A percentile compares a stretch with the other conserved stretches of the same genome.
phyloP scores from a whole-genome alignment of 2,888 invertebrate genomes.

The Tyria jacobaeae region DNA sequence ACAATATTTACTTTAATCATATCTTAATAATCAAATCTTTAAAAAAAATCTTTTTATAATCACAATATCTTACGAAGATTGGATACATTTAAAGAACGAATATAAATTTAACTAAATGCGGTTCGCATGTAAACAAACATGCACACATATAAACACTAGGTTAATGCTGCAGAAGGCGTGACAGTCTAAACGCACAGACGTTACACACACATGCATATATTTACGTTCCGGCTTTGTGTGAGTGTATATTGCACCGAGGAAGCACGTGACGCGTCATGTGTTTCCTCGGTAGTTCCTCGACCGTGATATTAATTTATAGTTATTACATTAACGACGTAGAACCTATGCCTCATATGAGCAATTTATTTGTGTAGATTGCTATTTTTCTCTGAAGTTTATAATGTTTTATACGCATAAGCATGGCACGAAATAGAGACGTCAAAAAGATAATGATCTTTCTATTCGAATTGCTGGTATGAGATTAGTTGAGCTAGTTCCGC shows the following conservation, averaged over 20 bases:
- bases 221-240: slow-evolving; percentile 9
- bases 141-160: slow-evolving; percentile 15
- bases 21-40: neutral
- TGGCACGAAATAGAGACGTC: neutral
- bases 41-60: slow-evolving; percentile 12
- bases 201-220: slow-evolving; percentile 3
- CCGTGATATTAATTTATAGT: slow-evolving; percentile 32
- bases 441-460: neutral
- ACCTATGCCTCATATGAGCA: neutral
- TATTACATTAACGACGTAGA: slow-evolving; percentile 26
- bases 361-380: neutral
- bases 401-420: neutral
- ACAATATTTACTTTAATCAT: too few relatives aligned
- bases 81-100: slow-evolving; percentile 19
- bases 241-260: slow-evolving; percentile 5
- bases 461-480: neutral
- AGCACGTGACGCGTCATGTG: slow-evolving; percentile 37
- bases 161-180: slow-evolving; percentile 16
- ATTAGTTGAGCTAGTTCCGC: neutral
- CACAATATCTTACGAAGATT: slow-evolving; percentile 16
- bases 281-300: slow-evolving; percentile 26
- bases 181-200: slow-evolving; percentile 20
- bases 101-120: too few relatives aligned
- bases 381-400: neutral
- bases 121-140: slow-evolving; percentile 19